These are phyloP conservation scores for Abramis brama DNA, from an alignment of 2,113 vertebrate genomes.

Conservation along the genomic window DNA sequence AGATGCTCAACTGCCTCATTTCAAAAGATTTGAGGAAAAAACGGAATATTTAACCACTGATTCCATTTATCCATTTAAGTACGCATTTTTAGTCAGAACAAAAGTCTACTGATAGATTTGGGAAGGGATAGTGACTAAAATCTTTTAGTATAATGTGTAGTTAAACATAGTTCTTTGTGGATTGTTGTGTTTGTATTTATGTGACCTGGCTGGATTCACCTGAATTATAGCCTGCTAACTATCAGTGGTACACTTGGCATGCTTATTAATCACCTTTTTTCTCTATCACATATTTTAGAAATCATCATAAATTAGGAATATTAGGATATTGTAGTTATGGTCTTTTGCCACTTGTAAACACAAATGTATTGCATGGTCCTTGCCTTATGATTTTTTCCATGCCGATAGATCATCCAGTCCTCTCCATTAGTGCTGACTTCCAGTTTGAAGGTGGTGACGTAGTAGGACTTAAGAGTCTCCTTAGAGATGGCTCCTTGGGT, in stretches of 20 bases:
- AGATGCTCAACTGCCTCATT: neutral
- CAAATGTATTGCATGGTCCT: neutral
- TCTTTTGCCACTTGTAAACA: neutral
- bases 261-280: no score
- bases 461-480: slow-evolving; percentile 92
- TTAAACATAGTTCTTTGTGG: no score
- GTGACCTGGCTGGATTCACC: neutral
- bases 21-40: neutral
- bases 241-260: no score
- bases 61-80: neutral
- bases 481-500: slow-evolving; percentile 95
- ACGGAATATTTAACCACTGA: neutral
- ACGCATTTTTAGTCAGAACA: neutral
- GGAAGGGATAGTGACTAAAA: neutral
- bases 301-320: no score
- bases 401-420: slow-evolving; percentile 98
- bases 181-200: no score
- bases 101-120: neutral
- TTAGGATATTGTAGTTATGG: neutral
- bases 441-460: slow-evolving; percentile 93
- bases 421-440: slow-evolving; percentile 98
- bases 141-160: no score
- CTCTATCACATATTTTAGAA: no score
- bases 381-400: slow-evolving; percentile 98
- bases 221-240: no score